Evolutionary conservation across 2,797 vertebrate species (phyloP), one percentile per base, ranked within the genome.

Genomic region (Chrosomus eos): DNA sequence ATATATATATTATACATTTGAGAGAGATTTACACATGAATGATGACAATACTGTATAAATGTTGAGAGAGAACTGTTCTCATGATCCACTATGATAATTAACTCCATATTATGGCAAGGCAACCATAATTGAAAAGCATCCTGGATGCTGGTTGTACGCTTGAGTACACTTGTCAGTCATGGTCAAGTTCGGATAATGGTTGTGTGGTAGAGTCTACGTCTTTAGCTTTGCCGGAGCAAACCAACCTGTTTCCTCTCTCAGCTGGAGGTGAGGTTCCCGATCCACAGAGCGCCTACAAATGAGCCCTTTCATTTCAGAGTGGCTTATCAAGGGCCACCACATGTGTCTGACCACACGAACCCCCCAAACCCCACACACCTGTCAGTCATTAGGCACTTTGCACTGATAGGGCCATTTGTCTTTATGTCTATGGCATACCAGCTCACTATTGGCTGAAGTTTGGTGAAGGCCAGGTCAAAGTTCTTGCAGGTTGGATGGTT

Each of bases 321-420:
- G 23, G 53, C 40, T 74, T 80, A 76, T 81, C 77, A 60, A 62
- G 51, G 26, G 48, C 38, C 76, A 80, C 60, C 77, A 81, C 86
- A 84, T 87, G 77, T 71, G 74, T 80, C 76, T 74, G 38, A 73
- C 75, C 38, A 45, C 26, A 83, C 21, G 2, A 58, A 10, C 36
- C 36, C 51, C 43, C 64, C 38, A 38, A 45, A 21, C 26, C 26
- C 67, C 75, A 77, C 83, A 84, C 81, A 67, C 74, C 81, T 78
- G 82, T 81, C 78, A 77, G 75, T 40, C 76, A 83, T 85, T 88
- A 78, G 51, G 19, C 76, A 83, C 76, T 83, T 76, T 73, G 66
- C 66, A 66, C 43, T 86, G 82, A 88, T 86, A 75, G 87, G 79
- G 66, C 60, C 73, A 84, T 86, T 84, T 85, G 71, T 88, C 84